Base-by-base conservation (phyloP, 2,113 vertebrate genomes). In the Phrynosoma blainvillii region DNA sequence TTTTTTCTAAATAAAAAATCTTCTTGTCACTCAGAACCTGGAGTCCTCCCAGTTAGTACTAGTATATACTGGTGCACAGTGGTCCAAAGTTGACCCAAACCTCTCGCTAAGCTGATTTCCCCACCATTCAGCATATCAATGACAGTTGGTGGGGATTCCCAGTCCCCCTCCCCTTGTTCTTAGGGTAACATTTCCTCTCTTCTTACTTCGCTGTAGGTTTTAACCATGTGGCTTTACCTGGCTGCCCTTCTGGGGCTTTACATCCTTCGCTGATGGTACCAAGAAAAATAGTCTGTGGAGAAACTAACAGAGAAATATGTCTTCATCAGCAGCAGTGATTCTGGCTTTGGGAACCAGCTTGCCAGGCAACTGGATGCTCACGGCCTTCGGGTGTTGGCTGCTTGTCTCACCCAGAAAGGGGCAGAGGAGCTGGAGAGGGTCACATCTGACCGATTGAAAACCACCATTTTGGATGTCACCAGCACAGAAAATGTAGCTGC, bases 261-360 rank as follows among this genome's bases (percentile, higher is more conserved):
- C 65, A 94, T 93, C 78, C 82, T 95, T 86, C 92, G 92, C 40
- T 92, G 94, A 88, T 95, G 94, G 94, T 92, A 95, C 75, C 92
- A 92, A 87, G 93, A 96, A 77, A 93, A 91, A 56, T 94, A 95
- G 42, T 82, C 87, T 42, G 92, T 96, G 47, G 42, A 83, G 18
- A 86, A 95, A 62, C 92, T 95, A 78, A 89, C 90, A 0, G 93
- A 96, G 83, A 96, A 96, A 87, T 95, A 97, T 4, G 97, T 98
- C 89, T 88, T 98, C 84, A 97, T 98, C 94, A 98, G 97, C 0
- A 98, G 98, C 88, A 98, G 98, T 52, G 98, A 98, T 92, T 97
- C 97, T 1, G 98, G 98, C 84, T 98, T 98, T n/a, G 98, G 98
- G 36, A 96, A 97, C 62, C 93, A 96, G 83, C 89, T 97, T 90